Conservation (phyloP, 2,797 vertebrate genomes). For the Muraenolepis orangiensis region DNA sequence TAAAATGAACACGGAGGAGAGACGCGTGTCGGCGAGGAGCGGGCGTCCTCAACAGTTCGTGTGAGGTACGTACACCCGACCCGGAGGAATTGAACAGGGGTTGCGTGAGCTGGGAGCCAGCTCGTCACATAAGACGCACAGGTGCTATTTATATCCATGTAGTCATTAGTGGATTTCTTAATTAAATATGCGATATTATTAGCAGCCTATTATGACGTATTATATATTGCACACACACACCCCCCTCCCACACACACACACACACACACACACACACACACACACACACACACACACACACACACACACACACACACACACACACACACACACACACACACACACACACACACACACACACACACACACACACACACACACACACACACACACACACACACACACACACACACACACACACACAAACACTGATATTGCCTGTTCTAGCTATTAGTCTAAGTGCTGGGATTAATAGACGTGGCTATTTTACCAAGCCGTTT, state of each 20-base stretch:
- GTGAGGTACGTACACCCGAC: constrained; percentile 63
- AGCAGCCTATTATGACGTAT: neutral
- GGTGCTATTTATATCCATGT: neutral
- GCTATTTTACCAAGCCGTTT: neutral
- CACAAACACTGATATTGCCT: neutral
- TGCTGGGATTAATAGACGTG: neutral
- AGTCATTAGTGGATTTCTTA: neutral
- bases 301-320: too few relatives aligned
- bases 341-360: too few relatives aligned
- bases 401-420: too few relatives aligned
- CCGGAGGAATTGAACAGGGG: constrained; percentile 19
- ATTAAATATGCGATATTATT: neutral
- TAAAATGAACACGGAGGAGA: constrained; percentile 37
- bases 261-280: too few relatives aligned
- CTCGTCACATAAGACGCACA: neutral
- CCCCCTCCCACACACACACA: too few relatives aligned
- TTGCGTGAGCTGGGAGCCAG: neutral
- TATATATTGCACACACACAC: neutral
- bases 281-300: too few relatives aligned
- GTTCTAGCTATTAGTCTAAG: neutral
- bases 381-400: too few relatives aligned
- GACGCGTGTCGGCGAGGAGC: constrained; percentile 20
- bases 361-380: too few relatives aligned
- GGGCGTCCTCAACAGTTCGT: constrained; percentile 49
- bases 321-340: too few relatives aligned